These are phyloP conservation scores for Lasius fuliginosus DNA, from an alignment of 2,888 invertebrate species.

Conservation along the genomic window DNA sequence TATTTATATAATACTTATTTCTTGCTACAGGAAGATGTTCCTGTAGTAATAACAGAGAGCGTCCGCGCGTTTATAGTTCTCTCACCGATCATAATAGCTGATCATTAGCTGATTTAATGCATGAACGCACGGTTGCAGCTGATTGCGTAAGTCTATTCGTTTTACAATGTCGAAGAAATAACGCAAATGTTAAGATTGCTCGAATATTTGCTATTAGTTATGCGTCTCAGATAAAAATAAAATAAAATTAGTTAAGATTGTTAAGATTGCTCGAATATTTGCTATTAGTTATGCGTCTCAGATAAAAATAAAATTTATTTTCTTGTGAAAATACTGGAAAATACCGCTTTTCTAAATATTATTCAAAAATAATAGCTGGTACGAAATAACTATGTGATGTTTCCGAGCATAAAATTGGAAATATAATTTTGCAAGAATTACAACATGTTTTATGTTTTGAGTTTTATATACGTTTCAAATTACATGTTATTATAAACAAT, in stretches of 20 bases:
- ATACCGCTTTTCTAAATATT: not conserved
- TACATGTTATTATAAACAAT: not conserved
- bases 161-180: not conserved
- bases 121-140: not conserved
- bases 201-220: not conserved
- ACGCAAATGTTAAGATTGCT: not conserved
- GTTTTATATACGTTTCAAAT: not conserved
- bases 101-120: not conserved
- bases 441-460: not conserved
- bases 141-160: not conserved
- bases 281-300: not conserved
- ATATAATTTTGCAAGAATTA: not conserved
- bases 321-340: not conserved
- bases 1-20: no score
- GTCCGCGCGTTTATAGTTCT: no score
- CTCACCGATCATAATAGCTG: not conserved
- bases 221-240: not conserved
- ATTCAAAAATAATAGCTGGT: not conserved
- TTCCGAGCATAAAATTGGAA: not conserved
- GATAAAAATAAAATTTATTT: not conserved
- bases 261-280: not conserved
- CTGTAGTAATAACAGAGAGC: no score
- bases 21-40: no score
- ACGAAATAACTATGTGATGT: not conserved
- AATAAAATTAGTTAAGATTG: no score